Evolutionary conservation across 2,113 vertebrate species (phyloP).

Genomic region (Chrysemys picta): DNA sequence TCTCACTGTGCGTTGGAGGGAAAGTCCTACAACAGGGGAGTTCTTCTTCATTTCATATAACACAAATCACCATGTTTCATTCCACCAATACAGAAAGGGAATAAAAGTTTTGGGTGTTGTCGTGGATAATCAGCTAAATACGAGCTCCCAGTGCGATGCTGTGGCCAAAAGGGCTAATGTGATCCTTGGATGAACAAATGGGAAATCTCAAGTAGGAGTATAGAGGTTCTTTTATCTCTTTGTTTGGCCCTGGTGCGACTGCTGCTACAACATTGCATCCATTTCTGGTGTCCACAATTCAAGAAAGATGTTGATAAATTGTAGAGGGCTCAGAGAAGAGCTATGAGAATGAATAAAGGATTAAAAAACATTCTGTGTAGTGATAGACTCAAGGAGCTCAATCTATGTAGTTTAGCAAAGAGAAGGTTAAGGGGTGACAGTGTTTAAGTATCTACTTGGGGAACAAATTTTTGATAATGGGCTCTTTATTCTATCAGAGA

Average conservation of each 20-base stretch:
- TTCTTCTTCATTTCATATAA: not conserved
- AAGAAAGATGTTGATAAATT: not conserved
- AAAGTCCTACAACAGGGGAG: not conserved
- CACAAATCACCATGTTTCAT: not conserved
- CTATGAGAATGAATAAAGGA: not conserved
- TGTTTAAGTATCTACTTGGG: not conserved
- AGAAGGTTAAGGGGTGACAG: not conserved
- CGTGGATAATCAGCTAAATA: not conserved
- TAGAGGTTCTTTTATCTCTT: not conserved
- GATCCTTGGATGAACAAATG: not conserved
- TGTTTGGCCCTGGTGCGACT: not conserved
- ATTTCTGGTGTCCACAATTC: not conserved
- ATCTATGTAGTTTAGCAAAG: not conserved
- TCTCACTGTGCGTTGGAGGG: not conserved
- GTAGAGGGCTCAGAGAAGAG: not conserved
- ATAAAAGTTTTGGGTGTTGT: not conserved
- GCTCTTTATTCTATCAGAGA: not conserved
- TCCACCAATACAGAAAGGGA: rapidly evolving
- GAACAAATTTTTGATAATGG: not conserved
- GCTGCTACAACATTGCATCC: not conserved
- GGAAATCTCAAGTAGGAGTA: not conserved
- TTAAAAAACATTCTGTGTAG: not conserved
- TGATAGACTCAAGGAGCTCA: not conserved
- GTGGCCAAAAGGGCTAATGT: not conserved
- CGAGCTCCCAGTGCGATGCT: not conserved